Base-by-base conservation (phyloP, 2,113 vertebrate genomes). In the Elanus axillaris region DNA sequence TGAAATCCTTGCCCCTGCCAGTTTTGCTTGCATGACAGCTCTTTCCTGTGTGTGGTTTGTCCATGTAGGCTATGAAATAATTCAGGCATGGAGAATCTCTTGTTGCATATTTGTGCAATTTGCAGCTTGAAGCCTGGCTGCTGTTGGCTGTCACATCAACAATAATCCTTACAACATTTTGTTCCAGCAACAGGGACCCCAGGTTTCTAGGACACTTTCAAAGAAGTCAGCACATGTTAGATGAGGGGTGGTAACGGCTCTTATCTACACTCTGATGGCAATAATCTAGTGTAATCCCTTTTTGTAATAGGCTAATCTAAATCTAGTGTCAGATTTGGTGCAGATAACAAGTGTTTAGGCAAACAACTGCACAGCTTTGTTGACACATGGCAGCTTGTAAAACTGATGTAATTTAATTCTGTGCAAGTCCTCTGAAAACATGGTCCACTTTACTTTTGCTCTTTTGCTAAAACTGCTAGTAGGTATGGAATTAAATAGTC, bases 61-160 rank as follows among this genome's bases (percentile, higher is more conserved):
- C 11, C 5, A 2, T 58, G 29, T 55, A 63, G 55, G 31, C 34
- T 69, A 11, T 31, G 53, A 85, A 95, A 40, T 21, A 48, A 45
- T 63, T 71, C 78, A 79, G 64, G 19, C 42, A 55, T 11, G 14
- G 56, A 85, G 27, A 90, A 87, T 27, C 7, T 31, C 55, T 71
- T 74, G 34, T 17, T 60, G 59, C 4, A 5, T 42, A 34, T 91
- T 83, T 74, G 45, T 93, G 27, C 26, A 38, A 2, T 0, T 0
- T 50, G n/a, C 23, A 8, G 15, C 31, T 47, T 40, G 42, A 58
- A 87, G 31, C 13, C 60, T 81, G 31, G n/a, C 55, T 96, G 55
- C 56, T 78, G 27, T 19, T 1, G 3, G 2, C 21, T 62, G 13
- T 20, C 55, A 67, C 22, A 42, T 68, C 83, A 63, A 32, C 23